These are phyloP conservation scores for Thecocarcelia acutangulata DNA, from an alignment of 2,888 invertebrate species.

Conservation along the genomic window DNA sequence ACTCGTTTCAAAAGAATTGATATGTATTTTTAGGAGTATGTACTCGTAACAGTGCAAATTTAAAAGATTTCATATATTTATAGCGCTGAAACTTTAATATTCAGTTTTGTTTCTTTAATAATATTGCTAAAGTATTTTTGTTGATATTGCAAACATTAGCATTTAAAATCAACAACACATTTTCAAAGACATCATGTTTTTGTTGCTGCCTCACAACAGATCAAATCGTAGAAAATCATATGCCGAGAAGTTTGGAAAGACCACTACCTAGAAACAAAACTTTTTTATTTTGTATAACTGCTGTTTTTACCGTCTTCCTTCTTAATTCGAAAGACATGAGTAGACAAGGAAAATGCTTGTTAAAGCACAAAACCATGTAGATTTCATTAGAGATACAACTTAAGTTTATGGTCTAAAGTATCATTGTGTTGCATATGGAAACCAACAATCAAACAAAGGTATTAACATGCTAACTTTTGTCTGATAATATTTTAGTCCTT, in stretches of 20 bases:
- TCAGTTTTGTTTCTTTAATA: slow-evolving; percentile 26
- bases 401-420: slow-evolving; percentile 67
- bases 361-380: slow-evolving; percentile 79
- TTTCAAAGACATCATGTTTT: slow-evolving; percentile 52
- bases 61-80: slow-evolving; percentile 8
- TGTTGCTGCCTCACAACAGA: slow-evolving; percentile 35
- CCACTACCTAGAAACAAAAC: slow-evolving; percentile 36
- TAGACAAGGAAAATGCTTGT: slow-evolving; percentile 80
- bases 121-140: slow-evolving; percentile 34
- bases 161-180: slow-evolving; percentile 67
- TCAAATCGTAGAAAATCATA: slow-evolving; percentile 46
- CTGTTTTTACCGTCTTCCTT: slow-evolving; percentile 33
- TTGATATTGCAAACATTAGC: slow-evolving; percentile 62
- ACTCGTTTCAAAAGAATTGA: too few species aligned
- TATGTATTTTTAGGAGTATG: too few species aligned
- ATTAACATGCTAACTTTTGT: slow-evolving; percentile 22
- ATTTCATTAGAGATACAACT: slow-evolving; percentile 79
- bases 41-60: too few species aligned
- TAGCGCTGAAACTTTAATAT: slow-evolving; percentile 1
- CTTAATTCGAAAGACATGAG: slow-evolving; percentile 74
- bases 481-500: slow-evolving; percentile 44
- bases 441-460: slow-evolving; percentile 12
- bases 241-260: slow-evolving; percentile 29
- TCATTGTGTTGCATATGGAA: slow-evolving; percentile 43
- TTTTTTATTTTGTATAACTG: slow-evolving; percentile 15